phyloP scores from a whole-genome alignment of 2,113 vertebrate genomes.

The Pygoscelis adeliae region DNA sequence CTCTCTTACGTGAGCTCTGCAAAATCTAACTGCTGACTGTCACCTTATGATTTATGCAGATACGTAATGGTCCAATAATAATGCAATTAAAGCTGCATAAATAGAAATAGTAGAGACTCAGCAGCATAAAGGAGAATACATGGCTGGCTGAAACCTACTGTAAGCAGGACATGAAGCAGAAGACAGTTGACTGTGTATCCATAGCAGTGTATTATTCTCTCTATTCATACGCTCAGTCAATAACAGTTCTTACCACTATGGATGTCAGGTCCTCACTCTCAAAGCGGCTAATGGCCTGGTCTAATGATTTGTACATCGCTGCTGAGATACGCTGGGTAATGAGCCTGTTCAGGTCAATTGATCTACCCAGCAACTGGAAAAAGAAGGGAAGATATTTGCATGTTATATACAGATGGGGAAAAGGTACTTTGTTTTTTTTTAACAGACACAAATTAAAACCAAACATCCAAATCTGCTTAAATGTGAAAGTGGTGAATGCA shows the following conservation, averaged over 20 bases:
- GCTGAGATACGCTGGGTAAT: slow-evolving; percentile 98
- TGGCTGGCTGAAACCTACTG: neutral
- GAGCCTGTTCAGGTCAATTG: slow-evolving; percentile 96
- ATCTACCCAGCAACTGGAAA: slow-evolving; percentile 89
- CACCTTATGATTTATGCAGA: neutral
- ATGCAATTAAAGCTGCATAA: slow-evolving; percentile 10
- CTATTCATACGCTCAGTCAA: neutral
- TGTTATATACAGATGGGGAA: neutral
- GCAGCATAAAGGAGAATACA: neutral
- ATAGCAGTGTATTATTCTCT: neutral
- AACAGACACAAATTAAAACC: neutral
- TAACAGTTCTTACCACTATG: slow-evolving; percentile 87
- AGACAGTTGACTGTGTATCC: neutral
- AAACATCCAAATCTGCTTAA: neutral
- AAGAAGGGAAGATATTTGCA: neutral
- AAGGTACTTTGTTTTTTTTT: neutral
- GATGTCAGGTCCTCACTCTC: slow-evolving; percentile 98
- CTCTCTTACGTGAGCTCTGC: neutral
- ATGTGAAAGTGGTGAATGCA: accelerated
- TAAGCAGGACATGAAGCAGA: neutral
- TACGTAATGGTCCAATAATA: neutral
- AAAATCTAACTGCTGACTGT: neutral
- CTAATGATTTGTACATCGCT: slow-evolving; percentile 97
- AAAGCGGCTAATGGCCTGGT: slow-evolving; percentile 98
- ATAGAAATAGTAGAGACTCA: neutral